phyloP scores from a whole-genome alignment of 2,113 vertebrate genomes.

The Aspidoscelis tigris region DNA sequence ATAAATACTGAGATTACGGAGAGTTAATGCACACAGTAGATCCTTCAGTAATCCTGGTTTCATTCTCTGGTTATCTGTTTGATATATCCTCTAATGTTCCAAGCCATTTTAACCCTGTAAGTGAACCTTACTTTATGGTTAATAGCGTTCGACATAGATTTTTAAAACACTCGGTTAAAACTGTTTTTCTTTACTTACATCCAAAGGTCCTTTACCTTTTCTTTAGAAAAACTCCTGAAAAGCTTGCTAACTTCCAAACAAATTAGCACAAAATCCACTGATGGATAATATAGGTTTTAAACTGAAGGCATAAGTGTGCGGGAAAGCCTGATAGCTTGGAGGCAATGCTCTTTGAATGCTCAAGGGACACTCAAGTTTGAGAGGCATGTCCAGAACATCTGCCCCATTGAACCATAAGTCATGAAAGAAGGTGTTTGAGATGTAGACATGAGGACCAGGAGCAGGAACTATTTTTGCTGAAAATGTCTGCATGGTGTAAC shows the following conservation, averaged over 20 bases:
- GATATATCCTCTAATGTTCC: not conserved
- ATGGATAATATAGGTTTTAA: slow-evolving; percentile 23
- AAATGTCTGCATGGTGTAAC: not conserved
- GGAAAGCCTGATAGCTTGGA: slow-evolving; percentile 30
- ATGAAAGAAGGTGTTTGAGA: slow-evolving; percentile 1
- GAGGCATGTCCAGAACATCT: slow-evolving; percentile 28
- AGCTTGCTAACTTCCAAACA: slow-evolving; percentile 32
- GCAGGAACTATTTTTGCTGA: not conserved
- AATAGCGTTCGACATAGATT: not conserved
- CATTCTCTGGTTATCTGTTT: not conserved
- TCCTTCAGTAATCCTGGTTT: slow-evolving; percentile 15
- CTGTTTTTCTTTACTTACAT: not conserved
- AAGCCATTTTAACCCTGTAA: not conserved
- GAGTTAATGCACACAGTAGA: slow-evolving; percentile 4
- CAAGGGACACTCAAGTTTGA: slow-evolving; percentile 13
- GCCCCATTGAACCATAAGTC: slow-evolving; percentile 14
- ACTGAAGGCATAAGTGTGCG: not conserved
- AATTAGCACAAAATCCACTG: slow-evolving; percentile 33
- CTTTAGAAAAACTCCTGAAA: slow-evolving; percentile 10
- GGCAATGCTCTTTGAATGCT: slow-evolving; percentile 42
- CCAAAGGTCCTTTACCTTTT: slow-evolving; percentile 1
- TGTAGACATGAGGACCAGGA: not conserved
- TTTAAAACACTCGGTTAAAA: not conserved
- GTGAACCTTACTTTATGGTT: not conserved
- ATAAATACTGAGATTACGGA: not conserved